phyloP scores from a whole-genome alignment of 2,113 vertebrate genomes.

The Misgurnus mizolepis region DNA sequence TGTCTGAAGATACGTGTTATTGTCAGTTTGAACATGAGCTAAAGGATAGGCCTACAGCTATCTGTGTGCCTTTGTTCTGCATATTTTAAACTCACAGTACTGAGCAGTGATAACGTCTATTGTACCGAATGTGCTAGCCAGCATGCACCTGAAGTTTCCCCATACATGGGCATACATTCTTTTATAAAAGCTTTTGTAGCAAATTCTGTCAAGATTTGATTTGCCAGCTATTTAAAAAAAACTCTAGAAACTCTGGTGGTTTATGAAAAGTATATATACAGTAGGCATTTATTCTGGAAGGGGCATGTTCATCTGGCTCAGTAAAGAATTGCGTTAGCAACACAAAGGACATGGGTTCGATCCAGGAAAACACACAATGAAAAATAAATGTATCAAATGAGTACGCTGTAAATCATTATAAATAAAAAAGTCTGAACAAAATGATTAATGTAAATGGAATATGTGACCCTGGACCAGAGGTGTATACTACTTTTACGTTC shows the following conservation, averaged over 20 bases:
- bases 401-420: too few relatives aligned
- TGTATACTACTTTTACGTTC: too few relatives aligned
- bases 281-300: too few relatives aligned
- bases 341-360: too few relatives aligned
- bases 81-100: constrained; percentile 8
- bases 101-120: neutral
- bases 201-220: neutral
- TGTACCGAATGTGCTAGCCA: neutral
- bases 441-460: too few relatives aligned
- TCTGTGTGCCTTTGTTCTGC: neutral
- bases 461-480: too few relatives aligned
- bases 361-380: too few relatives aligned
- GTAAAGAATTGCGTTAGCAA: too few relatives aligned
- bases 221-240: neutral
- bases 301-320: too few relatives aligned
- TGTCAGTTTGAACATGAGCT: neutral
- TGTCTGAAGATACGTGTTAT: constrained; percentile 5
- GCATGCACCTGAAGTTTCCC: neutral
- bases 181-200: neutral
- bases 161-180: neutral
- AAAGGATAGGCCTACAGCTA: neutral
- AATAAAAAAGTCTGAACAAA: too few relatives aligned
- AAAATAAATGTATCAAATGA: too few relatives aligned
- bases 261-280: neutral
- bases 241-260: neutral